These are phyloP conservation scores for Orthosia gothica DNA, from an alignment of 2,888 invertebrate genomes.

Conservation along the genomic window DNA sequence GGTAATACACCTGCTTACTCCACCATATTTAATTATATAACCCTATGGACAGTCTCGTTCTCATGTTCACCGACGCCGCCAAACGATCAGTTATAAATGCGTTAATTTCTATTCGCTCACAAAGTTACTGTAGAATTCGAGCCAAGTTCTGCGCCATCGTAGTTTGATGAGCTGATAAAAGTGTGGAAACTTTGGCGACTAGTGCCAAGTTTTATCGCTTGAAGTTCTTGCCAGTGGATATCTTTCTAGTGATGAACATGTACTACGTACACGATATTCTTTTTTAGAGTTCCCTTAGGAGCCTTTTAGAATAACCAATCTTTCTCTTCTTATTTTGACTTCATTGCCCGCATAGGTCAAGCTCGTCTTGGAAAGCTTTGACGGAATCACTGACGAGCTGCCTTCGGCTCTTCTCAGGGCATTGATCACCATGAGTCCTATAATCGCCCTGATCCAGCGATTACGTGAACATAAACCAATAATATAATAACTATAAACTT, in stretches of 20 bases:
- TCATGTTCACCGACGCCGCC: conserved; percentile 35
- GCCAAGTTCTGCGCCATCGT: conserved; percentile 47
- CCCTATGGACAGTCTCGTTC: conserved; percentile 17
- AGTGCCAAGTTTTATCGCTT: conserved; percentile 30
- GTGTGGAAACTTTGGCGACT: conserved; percentile 11
- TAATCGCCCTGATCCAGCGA: no score
- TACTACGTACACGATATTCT: no score
- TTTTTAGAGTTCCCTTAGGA: background rate
- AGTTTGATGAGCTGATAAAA: conserved; percentile 46
- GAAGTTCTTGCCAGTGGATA: background rate
- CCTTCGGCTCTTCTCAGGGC: no score
- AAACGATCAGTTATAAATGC: conserved; percentile 55
- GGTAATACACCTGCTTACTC: background rate
- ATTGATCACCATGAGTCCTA: no score
- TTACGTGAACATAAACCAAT: no score
- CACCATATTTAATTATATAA: background rate
- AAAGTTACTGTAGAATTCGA: conserved; percentile 32
- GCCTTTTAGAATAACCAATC: background rate
- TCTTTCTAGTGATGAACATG: background rate
- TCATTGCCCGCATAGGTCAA: no score
- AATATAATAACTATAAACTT: no score
- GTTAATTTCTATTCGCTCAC: conserved; percentile 47
- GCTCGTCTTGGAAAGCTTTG: no score
- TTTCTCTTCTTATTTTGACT: no score
- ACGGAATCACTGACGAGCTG: no score